These are phyloP conservation scores for Noctua pronuba DNA, from an alignment of 2,888 invertebrate species.

Conservation along the genomic window DNA sequence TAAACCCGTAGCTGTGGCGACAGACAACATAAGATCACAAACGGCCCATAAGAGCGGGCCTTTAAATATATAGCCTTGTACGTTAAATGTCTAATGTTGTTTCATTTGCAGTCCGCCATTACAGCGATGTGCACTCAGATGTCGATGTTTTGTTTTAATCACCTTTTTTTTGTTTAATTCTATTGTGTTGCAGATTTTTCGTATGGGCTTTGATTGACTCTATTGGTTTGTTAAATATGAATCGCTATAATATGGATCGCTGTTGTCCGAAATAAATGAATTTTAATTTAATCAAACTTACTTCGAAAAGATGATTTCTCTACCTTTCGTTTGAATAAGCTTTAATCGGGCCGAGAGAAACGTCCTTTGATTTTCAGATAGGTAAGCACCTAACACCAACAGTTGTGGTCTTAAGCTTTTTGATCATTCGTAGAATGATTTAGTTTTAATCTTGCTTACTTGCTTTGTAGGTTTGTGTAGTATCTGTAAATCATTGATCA, in stretches of 20 bases:
- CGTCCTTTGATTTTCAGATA: neutral
- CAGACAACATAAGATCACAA: conserved; percentile 89
- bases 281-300: too few species aligned
- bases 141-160: conserved; percentile 68
- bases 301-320: neutral
- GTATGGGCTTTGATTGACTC: conserved; percentile 34
- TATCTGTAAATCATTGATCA: neutral
- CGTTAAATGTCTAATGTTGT: conserved; percentile 87
- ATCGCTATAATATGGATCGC: too few species aligned
- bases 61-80: conserved; percentile 88
- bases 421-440: neutral
- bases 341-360: neutral
- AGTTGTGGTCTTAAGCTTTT: neutral
- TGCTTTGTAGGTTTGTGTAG: neutral
- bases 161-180: conserved; percentile 49
- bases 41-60: conserved; percentile 83
- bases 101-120: conserved; percentile 82
- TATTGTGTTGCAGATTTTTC: conserved; percentile 49
- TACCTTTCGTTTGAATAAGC: neutral
- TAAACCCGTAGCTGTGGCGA: conserved; percentile 85
- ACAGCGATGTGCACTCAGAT: conserved; percentile 71
- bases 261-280: too few species aligned
- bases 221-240: conserved; percentile 7
- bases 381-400: neutral
- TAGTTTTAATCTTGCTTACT: neutral